Base-by-base conservation (phyloP, 2,888 invertebrate genomes). In the Phengaris alcon region DNA sequence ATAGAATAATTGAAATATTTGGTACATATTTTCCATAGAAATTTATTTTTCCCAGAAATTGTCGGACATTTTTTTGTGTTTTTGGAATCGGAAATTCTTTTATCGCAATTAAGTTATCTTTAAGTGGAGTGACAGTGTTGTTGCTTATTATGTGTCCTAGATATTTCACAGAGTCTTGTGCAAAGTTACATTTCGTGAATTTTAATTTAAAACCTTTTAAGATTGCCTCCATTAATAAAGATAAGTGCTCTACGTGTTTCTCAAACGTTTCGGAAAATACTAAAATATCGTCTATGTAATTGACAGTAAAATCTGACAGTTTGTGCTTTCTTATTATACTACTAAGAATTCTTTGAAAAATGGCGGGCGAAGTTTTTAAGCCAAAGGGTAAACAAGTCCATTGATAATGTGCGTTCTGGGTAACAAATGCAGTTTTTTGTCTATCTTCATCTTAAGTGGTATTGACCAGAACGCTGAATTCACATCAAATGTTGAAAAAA, bases 391-490 rank as follows among this genome's bases (percentile, higher is more conserved):
- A 74, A 74, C 86, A 83, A 0, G 84, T 84, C 82, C 84, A 82
- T 78, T 84, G 79, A 48, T 51, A 78, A 35, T 81, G 82, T 1
- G 76, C 78, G 51, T 80, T 78, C 76, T 81, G 81, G 10, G 80
- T 81, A 6, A 82, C 81, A 80, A 85, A 86, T 68, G 74, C 85
- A 6, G 84, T 84, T 78, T 87, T 86, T 3, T 82, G n/a, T 79
- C 81, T 83, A 75, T 86, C 85, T 81, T 83, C 76, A 84, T 80
- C 78, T 77, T 73, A 74, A 87, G 76, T 9, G 86, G 85, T 52
- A 86, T 87, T 3, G 85, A 84, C 87, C 87, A 87, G 78, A 88
- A 87, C 59, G 86, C 86, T 35, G n/a, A n/a, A n/a, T n/a, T n/a
- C n/a, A n/a, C n/a, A n/a, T n/a, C n/a, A n/a, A n/a, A n/a, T n/a